These are phyloP conservation scores for Montifringilla adamsi DNA, from an alignment of 2,113 vertebrate species.

Conservation along the genomic window DNA sequence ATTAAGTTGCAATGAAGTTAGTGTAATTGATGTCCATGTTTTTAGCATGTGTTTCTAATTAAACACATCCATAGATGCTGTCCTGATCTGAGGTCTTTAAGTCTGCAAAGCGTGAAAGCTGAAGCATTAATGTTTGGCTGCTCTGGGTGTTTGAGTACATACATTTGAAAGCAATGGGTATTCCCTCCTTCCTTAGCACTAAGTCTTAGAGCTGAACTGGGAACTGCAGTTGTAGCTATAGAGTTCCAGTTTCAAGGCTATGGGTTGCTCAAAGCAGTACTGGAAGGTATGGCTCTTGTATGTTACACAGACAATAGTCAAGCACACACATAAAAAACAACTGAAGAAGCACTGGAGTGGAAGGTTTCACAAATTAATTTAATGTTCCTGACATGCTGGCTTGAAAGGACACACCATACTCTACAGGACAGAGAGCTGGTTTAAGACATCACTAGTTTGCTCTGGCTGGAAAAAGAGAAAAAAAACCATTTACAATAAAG, in stretches of 20 bases:
- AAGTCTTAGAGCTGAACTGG: not conserved
- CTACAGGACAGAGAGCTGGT: not conserved
- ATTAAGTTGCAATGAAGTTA: constrained; percentile 34
- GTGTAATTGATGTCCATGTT: constrained; percentile 14
- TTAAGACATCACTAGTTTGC: not conserved
- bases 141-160: not conserved
- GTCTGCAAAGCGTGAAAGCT: not conserved
- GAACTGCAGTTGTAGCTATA: not conserved
- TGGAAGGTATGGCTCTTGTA: not conserved
- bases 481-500: not conserved
- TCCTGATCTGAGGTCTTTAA: constrained; percentile 26
- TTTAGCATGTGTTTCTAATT: constrained; percentile 34
- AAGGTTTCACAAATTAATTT: not conserved
- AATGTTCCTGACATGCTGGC: not conserved
- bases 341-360: not conserved
- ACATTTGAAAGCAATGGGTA: not conserved
- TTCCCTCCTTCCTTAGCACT: not conserved
- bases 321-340: not conserved
- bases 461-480: not conserved
- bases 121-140: not conserved
- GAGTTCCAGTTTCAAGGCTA: not conserved
- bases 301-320: not conserved
- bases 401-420: not conserved
- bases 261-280: not conserved
- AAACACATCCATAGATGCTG: constrained; percentile 1